Base-by-base conservation (phyloP, 2,888 invertebrate species). In the Mesoligia furuncula region DNA sequence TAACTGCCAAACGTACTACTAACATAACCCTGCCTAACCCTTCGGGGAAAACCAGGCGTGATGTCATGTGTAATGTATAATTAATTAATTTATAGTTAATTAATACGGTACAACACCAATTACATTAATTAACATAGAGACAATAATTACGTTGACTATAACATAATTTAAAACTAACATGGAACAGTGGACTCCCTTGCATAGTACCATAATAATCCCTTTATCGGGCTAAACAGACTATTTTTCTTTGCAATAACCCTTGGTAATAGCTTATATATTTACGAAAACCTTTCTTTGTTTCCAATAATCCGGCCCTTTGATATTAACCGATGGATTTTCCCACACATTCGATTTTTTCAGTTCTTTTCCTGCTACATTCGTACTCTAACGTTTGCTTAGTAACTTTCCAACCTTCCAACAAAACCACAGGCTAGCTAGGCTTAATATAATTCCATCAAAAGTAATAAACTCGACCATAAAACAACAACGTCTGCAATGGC, bases 401-500 rank as follows among this genome's bases (percentile, higher is more conserved):
- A 11, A 45, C 4, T 6, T 45, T n/a, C 1, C 9, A n/a, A 17
- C 2, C 17, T 8, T 39, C 15, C 15, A 73, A 48, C 2, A 48
- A 73, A 36, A 45, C 27, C 20, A 36, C 20, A 73, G 27, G 4
- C 48, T 36, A 57, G 13, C 36, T 36, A 57, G 27, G 27, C 1
- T 15, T 39, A 27, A 36, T 13, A 31, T 48, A 8, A 45, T 48
- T 59, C 57, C 31, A 64, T 48, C 8, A 48, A 48, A 73, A 62
- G 36, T 20, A 15, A 48, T 8, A 20, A 45, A 54, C 7, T 66
- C 66, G 27, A 31, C 8, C 8, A n/a, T 61, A 17, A 0, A 57
- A 13, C 24, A 59, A 59, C 59, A 27, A 36, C 0, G 24, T 67
- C 45, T 57, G 79, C 67, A 74, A 68, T 73, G 13, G 17, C 42